Base-by-base conservation (phyloP, 2,113 vertebrate species). In the Heptranchias perlo region DNA sequence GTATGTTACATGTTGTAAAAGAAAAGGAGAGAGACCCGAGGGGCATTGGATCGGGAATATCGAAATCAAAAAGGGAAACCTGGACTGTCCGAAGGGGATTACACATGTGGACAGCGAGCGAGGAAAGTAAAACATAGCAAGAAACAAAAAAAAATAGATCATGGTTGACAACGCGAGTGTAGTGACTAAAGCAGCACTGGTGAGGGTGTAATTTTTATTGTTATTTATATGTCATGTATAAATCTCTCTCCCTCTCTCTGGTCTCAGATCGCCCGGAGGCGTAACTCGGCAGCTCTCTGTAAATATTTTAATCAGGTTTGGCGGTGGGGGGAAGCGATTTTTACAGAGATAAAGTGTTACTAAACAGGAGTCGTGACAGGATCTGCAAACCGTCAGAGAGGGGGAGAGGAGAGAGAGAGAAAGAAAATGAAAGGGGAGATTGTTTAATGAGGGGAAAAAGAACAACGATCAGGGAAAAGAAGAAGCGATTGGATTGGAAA, bases 151-250 rank as follows among this genome's bases (percentile, higher is more conserved):
- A 47, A 67, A 89, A 96, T 76, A 96, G 62, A 96, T 97, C 97
- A 98, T 98, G 98, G 98, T 98, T 96, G 98, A 98, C 96, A 97
- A 98, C 97, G 96, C 97, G 65, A 97, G 97, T 96, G 96, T 98
- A 96, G 97, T 97, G 96, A 97, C 97, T 96, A 98, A 97, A 96
- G 97, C 98, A 84, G 97, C 98, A 95, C 96, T 98, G 98, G 98
- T 99, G 97, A 98, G 98, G 95, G 91, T 76, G 65, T 47, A n/a
- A 47, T 96, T 76, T 73, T 23, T 61, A 35, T 39, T 61, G 62
- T 93, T 84, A 47, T 44, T 82, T 54, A 11, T 95, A 73, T 95
- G 31, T 61, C 39, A 69, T 69, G 44, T 65, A 65, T 95, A 31
- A 47, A 69, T 69, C 18, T 47, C 39, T 52, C 64, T 73, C 62